Conservation (phyloP, 1,140 invertebrate genomes). For the Drosophila teissieri region DNA sequence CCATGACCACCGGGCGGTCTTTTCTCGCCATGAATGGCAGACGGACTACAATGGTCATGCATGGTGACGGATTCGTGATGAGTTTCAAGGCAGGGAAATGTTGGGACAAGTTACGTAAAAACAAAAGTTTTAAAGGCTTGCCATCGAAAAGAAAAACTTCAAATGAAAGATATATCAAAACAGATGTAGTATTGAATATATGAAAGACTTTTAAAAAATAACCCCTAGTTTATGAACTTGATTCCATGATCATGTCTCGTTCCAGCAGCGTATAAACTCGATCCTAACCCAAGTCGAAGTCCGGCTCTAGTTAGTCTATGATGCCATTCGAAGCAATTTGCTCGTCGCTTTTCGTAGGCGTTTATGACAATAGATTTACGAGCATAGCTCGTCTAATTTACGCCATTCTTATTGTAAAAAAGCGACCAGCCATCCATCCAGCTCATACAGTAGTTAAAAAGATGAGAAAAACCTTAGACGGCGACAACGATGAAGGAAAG, state of each 20-base stretch:
- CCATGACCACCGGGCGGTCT: constrained; percentile 7
- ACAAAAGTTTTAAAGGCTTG: background rate
- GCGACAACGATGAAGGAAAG: constrained; percentile 60
- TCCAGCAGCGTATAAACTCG: constrained; percentile 27
- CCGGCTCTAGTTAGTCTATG: constrained; percentile 39
- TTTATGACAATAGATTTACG: constrained; percentile 81
- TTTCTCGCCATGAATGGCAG: constrained; percentile 39
- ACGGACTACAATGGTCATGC: constrained; percentile 30
- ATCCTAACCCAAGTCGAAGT: constrained; percentile 14
- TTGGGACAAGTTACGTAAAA: background rate
- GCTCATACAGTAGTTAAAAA: constrained; percentile 51
- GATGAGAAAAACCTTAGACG: constrained; percentile 70
- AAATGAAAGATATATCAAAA: too few relatives aligned
- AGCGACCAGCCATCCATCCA: constrained; percentile 47
- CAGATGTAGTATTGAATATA: too few relatives aligned
- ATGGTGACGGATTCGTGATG: constrained; percentile 10
- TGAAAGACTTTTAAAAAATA: too few relatives aligned
- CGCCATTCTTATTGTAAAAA: constrained; percentile 65
- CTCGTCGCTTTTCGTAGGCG: constrained; percentile 64
- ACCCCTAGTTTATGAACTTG: background rate
- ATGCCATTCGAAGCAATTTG: constrained; percentile 58
- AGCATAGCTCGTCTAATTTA: constrained; percentile 75
- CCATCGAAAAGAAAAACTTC: too few relatives aligned
- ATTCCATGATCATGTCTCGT: constrained; percentile 4
- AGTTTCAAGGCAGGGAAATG: background rate